Conservation (phyloP, 2,113 vertebrate genomes). For the Uropsilus gracilis region DNA sequence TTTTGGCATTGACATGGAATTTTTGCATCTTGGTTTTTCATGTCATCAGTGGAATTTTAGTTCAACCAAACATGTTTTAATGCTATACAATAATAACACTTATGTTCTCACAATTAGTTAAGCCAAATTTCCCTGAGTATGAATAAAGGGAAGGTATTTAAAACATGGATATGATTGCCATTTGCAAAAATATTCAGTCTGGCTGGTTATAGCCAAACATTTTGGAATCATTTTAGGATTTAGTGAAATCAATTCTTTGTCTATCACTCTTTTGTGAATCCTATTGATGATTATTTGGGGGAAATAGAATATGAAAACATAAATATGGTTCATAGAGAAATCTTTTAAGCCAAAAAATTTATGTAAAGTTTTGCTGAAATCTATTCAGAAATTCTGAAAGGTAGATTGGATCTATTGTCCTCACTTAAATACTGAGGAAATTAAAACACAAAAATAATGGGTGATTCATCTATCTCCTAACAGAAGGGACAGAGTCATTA, state of each 20-base stretch:
- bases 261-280: conserved; percentile 63
- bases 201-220: conserved; percentile 66
- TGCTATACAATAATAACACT: conserved; percentile 18
- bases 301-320: conserved; percentile 67
- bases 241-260: conserved; percentile 66
- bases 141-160: conserved; percentile 34
- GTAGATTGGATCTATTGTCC: conserved; percentile 22
- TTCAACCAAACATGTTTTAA: not conserved
- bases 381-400: conserved; percentile 62
- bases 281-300: conserved; percentile 63
- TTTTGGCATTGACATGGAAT: conserved; percentile 19
- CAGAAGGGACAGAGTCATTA: not conserved
- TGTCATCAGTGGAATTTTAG: conserved; percentile 9
- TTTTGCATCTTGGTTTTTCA: conserved; percentile 51
- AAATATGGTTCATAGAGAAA: conserved; percentile 63
- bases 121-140: conserved; percentile 46
- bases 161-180: not conserved
- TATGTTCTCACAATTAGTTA: conserved; percentile 57
- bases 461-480: conserved; percentile 46
- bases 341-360: conserved; percentile 66
- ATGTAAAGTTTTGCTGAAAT: conserved; percentile 61
- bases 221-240: conserved; percentile 65
- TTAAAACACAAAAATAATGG: conserved; percentile 69
- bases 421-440: conserved; percentile 65
- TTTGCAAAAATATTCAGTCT: conserved; percentile 73